Evolutionary conservation across 2,888 invertebrate genomes (phyloP).

Genomic region (Ellobium chinense): DNA sequence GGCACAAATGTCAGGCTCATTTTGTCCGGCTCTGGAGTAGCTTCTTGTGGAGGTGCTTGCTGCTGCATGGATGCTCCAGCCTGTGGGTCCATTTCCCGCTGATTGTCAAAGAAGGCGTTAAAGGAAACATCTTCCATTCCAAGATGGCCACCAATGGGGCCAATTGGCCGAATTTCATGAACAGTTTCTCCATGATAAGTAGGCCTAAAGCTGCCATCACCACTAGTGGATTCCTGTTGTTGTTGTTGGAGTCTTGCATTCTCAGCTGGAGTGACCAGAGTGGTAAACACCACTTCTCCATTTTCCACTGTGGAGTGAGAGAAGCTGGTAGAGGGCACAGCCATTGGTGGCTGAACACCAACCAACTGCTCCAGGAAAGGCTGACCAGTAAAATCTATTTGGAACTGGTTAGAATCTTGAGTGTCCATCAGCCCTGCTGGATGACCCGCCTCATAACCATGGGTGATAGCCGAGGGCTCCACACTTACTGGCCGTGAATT

Average conservation of each 20-base stretch:
- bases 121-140: conserved; percentile 38
- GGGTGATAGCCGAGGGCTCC: conserved; percentile 26
- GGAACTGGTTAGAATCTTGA: conserved; percentile 38
- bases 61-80: not conserved
- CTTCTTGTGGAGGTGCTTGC: not conserved
- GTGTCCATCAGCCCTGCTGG: conserved; percentile 14
- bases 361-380: conserved; percentile 56
- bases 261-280: conserved; percentile 38
- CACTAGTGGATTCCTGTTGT: conserved; percentile 10
- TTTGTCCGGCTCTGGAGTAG: conserved; percentile 34
- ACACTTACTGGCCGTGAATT: conserved; percentile 34
- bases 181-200: conserved; percentile 38
- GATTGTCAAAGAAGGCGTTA: conserved; percentile 26
- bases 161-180: conserved; percentile 37
- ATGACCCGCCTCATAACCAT: conserved; percentile 17
- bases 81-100: conserved; percentile 15
- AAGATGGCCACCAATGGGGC: conserved; percentile 14
- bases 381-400: conserved; percentile 42
- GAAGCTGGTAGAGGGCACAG: conserved; percentile 21
- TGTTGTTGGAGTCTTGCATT: conserved; percentile 32
- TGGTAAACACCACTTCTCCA: conserved; percentile 42
- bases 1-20: conserved; percentile 46
- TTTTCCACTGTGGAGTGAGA: conserved; percentile 9
- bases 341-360: conserved; percentile 42
- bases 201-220: conserved; percentile 18